Percentiles rank a stretch among this genome's conserved stretches.
Conservation (phyloP, 2,113 vertebrate species). For the Caranx ignobilis region DNA sequence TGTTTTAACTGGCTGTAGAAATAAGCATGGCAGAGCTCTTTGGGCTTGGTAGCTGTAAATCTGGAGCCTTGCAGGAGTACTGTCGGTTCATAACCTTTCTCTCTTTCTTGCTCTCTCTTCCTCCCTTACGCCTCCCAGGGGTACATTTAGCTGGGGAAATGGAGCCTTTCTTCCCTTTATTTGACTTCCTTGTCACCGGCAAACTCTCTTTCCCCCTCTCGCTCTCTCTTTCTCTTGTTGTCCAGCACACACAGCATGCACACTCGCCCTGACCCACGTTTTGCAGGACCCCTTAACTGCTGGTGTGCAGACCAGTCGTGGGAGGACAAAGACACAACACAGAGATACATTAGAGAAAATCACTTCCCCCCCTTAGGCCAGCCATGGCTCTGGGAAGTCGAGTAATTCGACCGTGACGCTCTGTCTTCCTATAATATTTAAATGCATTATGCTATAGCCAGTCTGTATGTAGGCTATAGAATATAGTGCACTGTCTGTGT, state of each 20-base stretch:
- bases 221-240: slow-evolving; percentile 36
- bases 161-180: slow-evolving; percentile 81
- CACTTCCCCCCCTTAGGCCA: slow-evolving; percentile 73
- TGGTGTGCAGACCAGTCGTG: slow-evolving; percentile 56
- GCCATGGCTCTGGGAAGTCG: slow-evolving; percentile 72
- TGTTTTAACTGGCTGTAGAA: slow-evolving; percentile 86
- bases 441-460: slow-evolving; percentile 50
- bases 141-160: slow-evolving; percentile 79
- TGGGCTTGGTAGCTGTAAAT: slow-evolving; percentile 79
- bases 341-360: slow-evolving; percentile 81
- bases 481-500: background rate
- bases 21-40: slow-evolving; percentile 81
- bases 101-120: slow-evolving; percentile 65
- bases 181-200: slow-evolving; percentile 76
- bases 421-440: slow-evolving; percentile 52
- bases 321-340: slow-evolving; percentile 80
- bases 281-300: slow-evolving; percentile 63
- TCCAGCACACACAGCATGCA: slow-evolving; percentile 16
- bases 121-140: slow-evolving; percentile 77
- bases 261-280: slow-evolving; percentile 68
- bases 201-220: slow-evolving; percentile 42
- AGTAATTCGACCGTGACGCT: slow-evolving; percentile 65
- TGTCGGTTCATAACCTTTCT: slow-evolving; percentile 79
- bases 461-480: slow-evolving; percentile 36
- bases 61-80: slow-evolving; percentile 71